Base-by-base conservation (phyloP, 2,113 vertebrate genomes). In the Arvicanthis niloticus region DNA sequence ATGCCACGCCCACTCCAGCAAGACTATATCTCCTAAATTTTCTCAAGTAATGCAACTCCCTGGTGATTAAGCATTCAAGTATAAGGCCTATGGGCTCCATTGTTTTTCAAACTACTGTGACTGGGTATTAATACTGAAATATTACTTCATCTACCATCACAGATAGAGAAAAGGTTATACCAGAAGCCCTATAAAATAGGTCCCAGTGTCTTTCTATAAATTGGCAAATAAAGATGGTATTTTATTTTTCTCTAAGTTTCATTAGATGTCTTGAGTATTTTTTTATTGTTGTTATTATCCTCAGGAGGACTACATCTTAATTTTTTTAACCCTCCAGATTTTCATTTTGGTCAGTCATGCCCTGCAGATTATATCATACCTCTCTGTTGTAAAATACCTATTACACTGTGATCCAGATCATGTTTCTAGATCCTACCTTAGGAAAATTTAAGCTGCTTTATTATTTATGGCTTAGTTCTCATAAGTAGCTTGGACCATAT, bases 381-480 rank as follows among this genome's bases (percentile, higher is more conserved):
- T 72, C 73, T 91, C 31, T 82, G 4, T 70, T 97, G 4, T 88
- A 21, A 93, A 95, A 84, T 62, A 80, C 6, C 40, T 86, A 12
- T 76, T 81, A 96, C 40, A 84, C 17, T 45, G 73, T 70, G 65
- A 5, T 19, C 80, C 2, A 78, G 1, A 62, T 77, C 76, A 42
- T 84, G 34, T 3, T 72, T 93, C 6, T 72, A 85, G 11, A 73
- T 94, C 5, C 62, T 85, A 87, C n/a, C 53, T 88, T 94, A 84
- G 67, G 42, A 91, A 7, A 7, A 80, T 91, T 7, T 51, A 1
- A 65, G 4, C 26, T 67, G 62, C 11, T 75, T 93, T 24, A 62
- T 90, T 29, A 91, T 72, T 85, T 77, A 51, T 10, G 12, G 34
- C 42, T 42, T 85, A 37, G 1, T 60, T 97, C n/a, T 56, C 73